These are phyloP conservation scores for Eulemur mongoz DNA, from an alignment of 2,797 vertebrate species.

Conservation along the genomic window DNA sequence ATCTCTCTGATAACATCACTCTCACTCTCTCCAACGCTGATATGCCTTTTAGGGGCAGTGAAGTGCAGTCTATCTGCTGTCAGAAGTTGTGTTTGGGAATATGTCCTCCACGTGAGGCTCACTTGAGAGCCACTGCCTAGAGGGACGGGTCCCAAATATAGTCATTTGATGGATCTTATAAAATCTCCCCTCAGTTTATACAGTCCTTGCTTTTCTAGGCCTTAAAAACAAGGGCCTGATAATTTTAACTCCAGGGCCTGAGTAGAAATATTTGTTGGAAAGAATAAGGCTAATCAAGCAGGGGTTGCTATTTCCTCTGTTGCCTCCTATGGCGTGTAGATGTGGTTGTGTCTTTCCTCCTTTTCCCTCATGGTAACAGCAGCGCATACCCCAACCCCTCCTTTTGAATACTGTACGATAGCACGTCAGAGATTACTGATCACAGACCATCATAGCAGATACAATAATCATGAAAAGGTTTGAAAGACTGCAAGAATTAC, in stretches of 20 bases:
- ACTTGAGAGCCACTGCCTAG: not conserved
- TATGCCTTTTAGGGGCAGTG: not conserved
- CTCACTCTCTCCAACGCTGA: not conserved
- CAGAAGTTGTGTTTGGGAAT: not conserved
- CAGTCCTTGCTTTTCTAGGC: not conserved
- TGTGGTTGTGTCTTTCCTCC: not conserved
- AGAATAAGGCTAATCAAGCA: not conserved
- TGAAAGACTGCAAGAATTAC: not conserved
- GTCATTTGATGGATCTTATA: not conserved
- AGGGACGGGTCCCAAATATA: not conserved
- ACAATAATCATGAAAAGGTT: not conserved
- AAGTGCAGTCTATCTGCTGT: not conserved
- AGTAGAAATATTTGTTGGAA: not conserved
- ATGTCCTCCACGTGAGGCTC: not conserved
- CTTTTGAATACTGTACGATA: not conserved
- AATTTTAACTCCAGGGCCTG: not conserved
- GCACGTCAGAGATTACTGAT: not conserved
- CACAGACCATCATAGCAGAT: not conserved
- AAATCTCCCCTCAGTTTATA: not conserved
- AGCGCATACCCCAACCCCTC: not conserved
- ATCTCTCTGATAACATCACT: slow-evolving; percentile 13
- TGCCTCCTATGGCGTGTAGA: not conserved
- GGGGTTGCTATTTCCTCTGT: not conserved
- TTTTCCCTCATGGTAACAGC: not conserved
- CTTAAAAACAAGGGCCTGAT: not conserved